Percentiles rank a stretch among this genome's conserved stretches.
Conservation (phyloP, 2,888 invertebrate species). For the Cetonia aurata region DNA sequence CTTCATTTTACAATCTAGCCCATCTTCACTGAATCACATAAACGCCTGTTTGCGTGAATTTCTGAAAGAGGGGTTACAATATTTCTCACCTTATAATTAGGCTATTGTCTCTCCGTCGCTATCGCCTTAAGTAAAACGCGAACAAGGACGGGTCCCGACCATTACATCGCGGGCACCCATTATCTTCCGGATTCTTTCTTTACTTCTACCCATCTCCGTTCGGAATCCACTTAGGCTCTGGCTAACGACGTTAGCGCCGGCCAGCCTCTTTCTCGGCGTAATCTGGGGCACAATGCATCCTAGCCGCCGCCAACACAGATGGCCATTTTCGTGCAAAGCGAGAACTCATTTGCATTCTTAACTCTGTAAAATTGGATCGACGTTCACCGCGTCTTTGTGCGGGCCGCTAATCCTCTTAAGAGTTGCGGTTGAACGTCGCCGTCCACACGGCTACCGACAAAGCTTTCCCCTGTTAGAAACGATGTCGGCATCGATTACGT, state of each 20-base stretch:
- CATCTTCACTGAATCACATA: too few relatives aligned
- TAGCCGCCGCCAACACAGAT: too few relatives aligned
- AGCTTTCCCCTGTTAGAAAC: not conserved
- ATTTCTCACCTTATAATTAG: too few relatives aligned
- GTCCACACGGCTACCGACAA: not conserved
- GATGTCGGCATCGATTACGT: not conserved
- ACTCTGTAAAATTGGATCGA: constrained; percentile 23
- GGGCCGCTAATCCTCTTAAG: constrained; percentile 22
- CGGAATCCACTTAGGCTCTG: constrained; percentile 11
- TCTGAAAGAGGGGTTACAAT: too few relatives aligned
- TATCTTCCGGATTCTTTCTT: not conserved
- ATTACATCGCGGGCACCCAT: not conserved
- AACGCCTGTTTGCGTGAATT: too few relatives aligned
- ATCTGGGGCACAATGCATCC: not conserved
- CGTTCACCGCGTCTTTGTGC: constrained; percentile 4
- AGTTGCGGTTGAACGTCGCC: not conserved
- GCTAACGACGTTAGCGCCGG: constrained; percentile 18
- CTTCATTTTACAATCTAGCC: too few relatives aligned
- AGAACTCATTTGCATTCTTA: constrained; percentile 17
- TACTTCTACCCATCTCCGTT: not conserved
- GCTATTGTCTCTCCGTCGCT: too few relatives aligned
- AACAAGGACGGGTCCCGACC: not conserved
- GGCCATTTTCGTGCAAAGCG: not conserved
- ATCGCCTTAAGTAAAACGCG: too few relatives aligned
- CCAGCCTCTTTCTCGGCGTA: not conserved